Evolutionary conservation across 2,888 invertebrate species (phyloP), one percentile per base, ranked within the genome.

Genomic region (Rhingia campestris): DNA sequence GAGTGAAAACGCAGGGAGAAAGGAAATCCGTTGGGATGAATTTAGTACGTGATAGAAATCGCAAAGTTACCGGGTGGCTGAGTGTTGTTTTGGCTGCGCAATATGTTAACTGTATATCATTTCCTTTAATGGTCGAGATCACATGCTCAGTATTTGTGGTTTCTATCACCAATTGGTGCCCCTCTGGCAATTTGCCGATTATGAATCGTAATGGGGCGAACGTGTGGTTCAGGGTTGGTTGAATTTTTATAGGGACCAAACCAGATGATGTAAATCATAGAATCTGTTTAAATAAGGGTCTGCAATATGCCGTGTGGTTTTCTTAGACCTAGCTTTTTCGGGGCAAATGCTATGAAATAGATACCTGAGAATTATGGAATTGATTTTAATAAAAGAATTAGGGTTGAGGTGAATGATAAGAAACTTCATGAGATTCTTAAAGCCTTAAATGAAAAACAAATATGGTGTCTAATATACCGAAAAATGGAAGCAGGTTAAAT

Each of bases 1-100:
- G 64, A 79, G 79, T 84, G 82, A 74, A 74, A 74, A 74, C 54
- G 58, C 53, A 37, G 53, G 47, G 54, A 53, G 30, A 56, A 35
- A 74, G 69, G 64, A 77, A 79, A 84, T 84, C 80, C 84, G 64
- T 70, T 70, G 84, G 80, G 80, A 70, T 80, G 64, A 80, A 72
- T 84, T 69, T 59, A 67, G 74, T 70, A 84, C 84, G 84, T 84
- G 84, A 84, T 84, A 59, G 53, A 80, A 84, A 84, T 84, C 80
- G 9, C 64, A 64, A 84, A 84, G 53, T 74, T 59, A 70, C 54
- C 61, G 72, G 22, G 41, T 64, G 81, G 56, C 45, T 74, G 74
- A 69, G 54, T 73, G 61, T 77, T 72, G 69, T 69, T n/a, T 81
- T 77, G 67, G 39, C 72, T 73, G 56, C 56, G 77, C 54, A 67